These are phyloP conservation scores for Bursaphelenchus okinawaensis DNA, from an alignment of 2,888 invertebrate species.

Conservation along the genomic window DNA sequence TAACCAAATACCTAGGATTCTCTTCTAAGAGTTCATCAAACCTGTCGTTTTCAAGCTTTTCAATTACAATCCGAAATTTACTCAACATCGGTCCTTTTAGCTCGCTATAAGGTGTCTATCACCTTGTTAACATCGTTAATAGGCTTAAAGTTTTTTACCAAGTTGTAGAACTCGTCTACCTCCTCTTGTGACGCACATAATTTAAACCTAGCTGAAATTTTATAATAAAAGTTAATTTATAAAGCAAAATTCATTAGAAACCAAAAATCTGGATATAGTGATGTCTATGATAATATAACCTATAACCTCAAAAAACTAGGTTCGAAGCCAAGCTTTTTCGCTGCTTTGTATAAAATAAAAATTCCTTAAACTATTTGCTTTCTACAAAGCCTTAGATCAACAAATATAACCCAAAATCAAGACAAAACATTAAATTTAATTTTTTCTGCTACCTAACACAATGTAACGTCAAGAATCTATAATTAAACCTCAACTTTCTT, in stretches of 20 bases:
- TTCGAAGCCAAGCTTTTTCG: no score
- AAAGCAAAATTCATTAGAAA: conserved; percentile 1
- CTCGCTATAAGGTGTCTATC: neutral
- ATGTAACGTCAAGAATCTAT: no score
- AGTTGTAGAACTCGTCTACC: conserved; percentile 17
- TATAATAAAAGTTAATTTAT: conserved; percentile 6
- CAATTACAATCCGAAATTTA: conserved; percentile 20
- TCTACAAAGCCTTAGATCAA: no score
- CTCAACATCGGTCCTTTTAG: neutral
- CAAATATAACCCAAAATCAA: no score
- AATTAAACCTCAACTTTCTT: no score
- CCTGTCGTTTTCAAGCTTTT: conserved; percentile 15
- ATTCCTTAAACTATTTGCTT: no score
- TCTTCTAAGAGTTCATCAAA: conserved; percentile 22
- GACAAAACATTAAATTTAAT: no score
- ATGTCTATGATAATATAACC: no score
- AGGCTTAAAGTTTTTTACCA: conserved; percentile 1
- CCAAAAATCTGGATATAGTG: no score
- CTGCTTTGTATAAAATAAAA: no score
- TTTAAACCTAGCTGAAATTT: conserved; percentile 26
- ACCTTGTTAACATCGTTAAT: neutral
- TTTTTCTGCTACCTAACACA: no score
- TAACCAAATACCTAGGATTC: conserved; percentile 34
- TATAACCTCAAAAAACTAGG: no score
- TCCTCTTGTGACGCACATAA: conserved; percentile 13